These are phyloP conservation scores for Notothenia coriiceps DNA, from an alignment of 2,113 vertebrate genomes.

Conservation along the genomic window DNA sequence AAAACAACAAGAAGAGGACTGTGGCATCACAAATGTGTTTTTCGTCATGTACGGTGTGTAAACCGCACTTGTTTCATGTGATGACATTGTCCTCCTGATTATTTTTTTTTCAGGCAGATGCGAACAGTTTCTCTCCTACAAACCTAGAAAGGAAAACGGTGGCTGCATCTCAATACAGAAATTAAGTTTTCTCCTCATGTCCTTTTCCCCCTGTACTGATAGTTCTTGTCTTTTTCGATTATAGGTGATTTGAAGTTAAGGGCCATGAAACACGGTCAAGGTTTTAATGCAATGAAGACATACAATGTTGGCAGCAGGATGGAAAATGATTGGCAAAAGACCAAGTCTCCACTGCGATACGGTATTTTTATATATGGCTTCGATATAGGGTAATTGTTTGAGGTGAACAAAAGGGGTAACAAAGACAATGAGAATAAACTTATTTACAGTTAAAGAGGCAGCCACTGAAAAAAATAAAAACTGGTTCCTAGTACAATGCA, in stretches of 20 bases:
- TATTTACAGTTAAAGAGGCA: slow-evolving; percentile 54
- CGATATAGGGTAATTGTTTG: slow-evolving; percentile 6
- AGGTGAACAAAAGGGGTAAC: slow-evolving; percentile 4
- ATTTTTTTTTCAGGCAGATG: slow-evolving; percentile 68
- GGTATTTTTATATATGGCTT: slow-evolving; percentile 7
- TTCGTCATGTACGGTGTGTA: not conserved
- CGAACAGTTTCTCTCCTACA: slow-evolving; percentile 54
- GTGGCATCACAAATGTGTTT: slow-evolving; percentile 49
- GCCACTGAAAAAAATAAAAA: slow-evolving; percentile 34
- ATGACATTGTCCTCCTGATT: slow-evolving; percentile 53
- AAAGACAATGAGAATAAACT: slow-evolving; percentile 49
- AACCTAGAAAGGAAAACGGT: slow-evolving; percentile 12
- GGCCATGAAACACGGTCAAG: slow-evolving; percentile 6
- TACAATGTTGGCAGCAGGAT: slow-evolving; percentile 21
- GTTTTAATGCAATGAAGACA: slow-evolving; percentile 29
- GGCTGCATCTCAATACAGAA: slow-evolving; percentile 56
- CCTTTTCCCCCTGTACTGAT: not conserved
- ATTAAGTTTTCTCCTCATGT: slow-evolving; percentile 39
- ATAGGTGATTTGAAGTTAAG: not conserved
- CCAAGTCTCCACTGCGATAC: not conserved
- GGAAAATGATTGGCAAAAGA: slow-evolving; percentile 18
- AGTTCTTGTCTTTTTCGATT: not conserved
- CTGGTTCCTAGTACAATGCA: slow-evolving; percentile 50
- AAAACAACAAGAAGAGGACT: slow-evolving; percentile 61
- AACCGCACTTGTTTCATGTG: slow-evolving; percentile 20